phyloP scores from a whole-genome alignment of 1,140 invertebrate species.

The Bombus picipes region DNA sequence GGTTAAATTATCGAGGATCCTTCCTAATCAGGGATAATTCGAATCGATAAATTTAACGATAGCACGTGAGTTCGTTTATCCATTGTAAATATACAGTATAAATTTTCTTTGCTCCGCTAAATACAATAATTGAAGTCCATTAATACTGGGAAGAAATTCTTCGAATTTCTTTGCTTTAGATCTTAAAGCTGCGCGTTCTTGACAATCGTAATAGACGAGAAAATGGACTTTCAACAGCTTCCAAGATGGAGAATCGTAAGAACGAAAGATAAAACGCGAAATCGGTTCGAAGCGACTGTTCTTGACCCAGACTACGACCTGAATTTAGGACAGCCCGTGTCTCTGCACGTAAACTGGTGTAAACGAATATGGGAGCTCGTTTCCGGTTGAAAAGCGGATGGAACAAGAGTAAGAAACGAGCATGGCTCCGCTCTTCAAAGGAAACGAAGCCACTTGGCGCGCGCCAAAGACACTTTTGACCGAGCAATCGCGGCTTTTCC shows the following conservation, averaged over 20 bases:
- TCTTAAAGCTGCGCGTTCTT: neutral
- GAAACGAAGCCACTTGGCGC: conserved; percentile 19
- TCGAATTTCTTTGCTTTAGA: neutral
- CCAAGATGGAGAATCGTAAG: neutral
- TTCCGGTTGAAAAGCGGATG: neutral
- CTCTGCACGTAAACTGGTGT: neutral
- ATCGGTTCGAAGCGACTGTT: neutral
- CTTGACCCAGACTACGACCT: conserved; percentile 20
- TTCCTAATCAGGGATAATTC: conserved; percentile 30
- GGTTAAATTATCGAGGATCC: conserved; percentile 33
- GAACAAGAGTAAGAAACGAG: neutral
- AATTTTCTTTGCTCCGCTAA: neutral
- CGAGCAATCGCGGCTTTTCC: neutral
- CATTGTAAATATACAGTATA: no score
- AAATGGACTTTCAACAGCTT: neutral
- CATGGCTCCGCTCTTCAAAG: neutral
- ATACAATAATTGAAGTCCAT: neutral
- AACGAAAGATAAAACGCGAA: neutral
- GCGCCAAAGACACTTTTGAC: conserved; percentile 1
- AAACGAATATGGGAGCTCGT: neutral
- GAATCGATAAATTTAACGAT: neutral
- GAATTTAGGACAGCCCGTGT: neutral
- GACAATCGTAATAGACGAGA: neutral
- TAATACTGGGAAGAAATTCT: neutral
- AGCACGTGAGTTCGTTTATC: neutral